Percentiles rank a stretch among this genome's conserved stretches.
Evolutionary conservation across 2,113 vertebrate genomes (phyloP).

Genomic region (Pluvianellus socialis): DNA sequence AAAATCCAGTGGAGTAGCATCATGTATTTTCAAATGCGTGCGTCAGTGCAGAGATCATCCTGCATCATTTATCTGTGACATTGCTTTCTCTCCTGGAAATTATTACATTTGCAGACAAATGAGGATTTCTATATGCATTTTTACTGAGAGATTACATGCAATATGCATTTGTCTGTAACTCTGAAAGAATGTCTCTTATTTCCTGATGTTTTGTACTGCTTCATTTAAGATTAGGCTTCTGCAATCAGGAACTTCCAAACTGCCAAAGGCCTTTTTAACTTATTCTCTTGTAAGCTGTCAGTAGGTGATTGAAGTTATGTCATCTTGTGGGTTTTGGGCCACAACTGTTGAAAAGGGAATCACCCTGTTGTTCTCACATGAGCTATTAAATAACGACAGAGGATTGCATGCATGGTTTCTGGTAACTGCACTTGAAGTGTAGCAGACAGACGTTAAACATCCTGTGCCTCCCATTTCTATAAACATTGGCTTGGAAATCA

Average conservation of each 20-base stretch:
- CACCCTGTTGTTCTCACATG: not conserved
- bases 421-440: not conserved
- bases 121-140: not conserved
- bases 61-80: not conserved
- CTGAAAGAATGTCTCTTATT: not conserved
- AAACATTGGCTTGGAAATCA: conserved; percentile 34
- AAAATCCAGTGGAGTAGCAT: not conserved
- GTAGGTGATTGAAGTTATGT: not conserved
- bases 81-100: not conserved
- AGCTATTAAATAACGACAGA: not conserved
- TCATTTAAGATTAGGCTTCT: not conserved
- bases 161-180: not conserved
- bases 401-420: not conserved
- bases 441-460: conserved; percentile 61
- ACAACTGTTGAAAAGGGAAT: not conserved
- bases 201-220: not conserved
- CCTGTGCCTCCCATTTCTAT: conserved; percentile 3
- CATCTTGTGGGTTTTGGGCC: not conserved
- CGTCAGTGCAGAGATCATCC: not conserved
- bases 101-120: conserved; percentile 28
- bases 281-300: not conserved
- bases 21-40: not conserved
- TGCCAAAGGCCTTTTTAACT: not conserved
- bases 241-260: not conserved
- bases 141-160: not conserved